Evolutionary conservation across 2,113 vertebrate species (phyloP).

Genomic region (Eulemur rufifrons): DNA sequence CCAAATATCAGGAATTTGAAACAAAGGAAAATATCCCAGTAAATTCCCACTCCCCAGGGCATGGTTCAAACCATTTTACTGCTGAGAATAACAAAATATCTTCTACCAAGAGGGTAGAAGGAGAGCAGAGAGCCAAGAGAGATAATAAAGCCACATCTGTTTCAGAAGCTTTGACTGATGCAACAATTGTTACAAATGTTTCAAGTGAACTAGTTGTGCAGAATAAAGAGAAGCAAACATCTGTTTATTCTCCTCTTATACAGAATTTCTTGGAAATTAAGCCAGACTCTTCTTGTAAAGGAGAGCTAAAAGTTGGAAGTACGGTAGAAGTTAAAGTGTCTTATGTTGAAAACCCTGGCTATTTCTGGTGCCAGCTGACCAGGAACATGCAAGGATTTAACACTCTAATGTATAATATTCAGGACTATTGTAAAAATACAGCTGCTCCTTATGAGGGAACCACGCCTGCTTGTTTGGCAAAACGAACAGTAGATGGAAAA

Average conservation of each 20-base stretch:
- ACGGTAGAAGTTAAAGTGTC: slow-evolving; percentile 90
- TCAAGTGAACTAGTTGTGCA: background rate
- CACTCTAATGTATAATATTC: slow-evolving; percentile 90
- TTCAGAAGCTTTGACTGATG: fast-evolving
- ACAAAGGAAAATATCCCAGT: background rate
- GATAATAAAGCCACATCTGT: background rate
- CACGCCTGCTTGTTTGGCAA: slow-evolving; percentile 88
- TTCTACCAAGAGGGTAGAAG: slow-evolving; percentile 12
- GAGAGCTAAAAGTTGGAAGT: slow-evolving; percentile 89
- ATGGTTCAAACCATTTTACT: background rate
- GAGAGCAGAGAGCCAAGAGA: slow-evolving; percentile 34
- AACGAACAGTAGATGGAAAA: slow-evolving; percentile 84
- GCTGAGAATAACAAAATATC: background rate
- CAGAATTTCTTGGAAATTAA: slow-evolving; percentile 67
- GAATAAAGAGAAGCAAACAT: background rate
- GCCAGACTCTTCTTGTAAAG: slow-evolving; percentile 15
- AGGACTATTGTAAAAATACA: slow-evolving; percentile 86
- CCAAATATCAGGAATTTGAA: slow-evolving; percentile 80
- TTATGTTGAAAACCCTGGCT: slow-evolving; percentile 87
- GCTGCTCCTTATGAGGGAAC: slow-evolving; percentile 78
- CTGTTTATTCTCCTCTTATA: background rate
- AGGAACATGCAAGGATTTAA: slow-evolving; percentile 81
- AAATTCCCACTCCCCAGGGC: background rate
- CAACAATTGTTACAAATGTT: background rate
- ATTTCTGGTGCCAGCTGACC: slow-evolving; percentile 95